These are phyloP conservation scores for Lytechinus variegatus DNA, from an alignment of 35 echinoderm and acorn worm genomes.

Conservation along the genomic window DNA sequence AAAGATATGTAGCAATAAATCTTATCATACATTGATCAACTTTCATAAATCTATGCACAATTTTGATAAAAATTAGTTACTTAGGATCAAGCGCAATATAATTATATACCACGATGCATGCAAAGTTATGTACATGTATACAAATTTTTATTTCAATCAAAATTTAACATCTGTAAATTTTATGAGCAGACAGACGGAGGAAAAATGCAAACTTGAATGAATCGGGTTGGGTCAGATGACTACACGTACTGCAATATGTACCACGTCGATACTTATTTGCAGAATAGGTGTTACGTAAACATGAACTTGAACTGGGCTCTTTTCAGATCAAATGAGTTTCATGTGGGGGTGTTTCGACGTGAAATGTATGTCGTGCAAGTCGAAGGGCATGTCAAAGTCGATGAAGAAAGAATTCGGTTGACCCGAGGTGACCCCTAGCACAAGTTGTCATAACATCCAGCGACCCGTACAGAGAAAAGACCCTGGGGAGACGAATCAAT, in stretches of 20 bases:
- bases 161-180: no score
- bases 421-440: conserved; percentile 15
- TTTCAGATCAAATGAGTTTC: background rate
- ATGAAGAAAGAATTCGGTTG: background rate
- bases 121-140: no score
- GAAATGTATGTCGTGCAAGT: background rate
- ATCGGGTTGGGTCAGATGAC: background rate
- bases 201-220: no score
- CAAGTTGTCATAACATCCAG: conserved; percentile 42
- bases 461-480: conserved; percentile 29
- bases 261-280: background rate
- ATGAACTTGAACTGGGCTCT: background rate
- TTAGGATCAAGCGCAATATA: no score
- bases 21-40: no score
- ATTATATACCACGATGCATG: no score
- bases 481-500: background rate
- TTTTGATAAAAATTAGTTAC: no score
- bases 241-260: background rate
- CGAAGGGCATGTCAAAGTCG: background rate
- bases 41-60: no score
- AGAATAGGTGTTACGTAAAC: background rate
- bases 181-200: no score
- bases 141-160: no score
- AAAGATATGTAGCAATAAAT: no score
- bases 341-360: background rate